Conservation (phyloP, 2,888 invertebrate genomes). For the Brachyptera putata region DNA sequence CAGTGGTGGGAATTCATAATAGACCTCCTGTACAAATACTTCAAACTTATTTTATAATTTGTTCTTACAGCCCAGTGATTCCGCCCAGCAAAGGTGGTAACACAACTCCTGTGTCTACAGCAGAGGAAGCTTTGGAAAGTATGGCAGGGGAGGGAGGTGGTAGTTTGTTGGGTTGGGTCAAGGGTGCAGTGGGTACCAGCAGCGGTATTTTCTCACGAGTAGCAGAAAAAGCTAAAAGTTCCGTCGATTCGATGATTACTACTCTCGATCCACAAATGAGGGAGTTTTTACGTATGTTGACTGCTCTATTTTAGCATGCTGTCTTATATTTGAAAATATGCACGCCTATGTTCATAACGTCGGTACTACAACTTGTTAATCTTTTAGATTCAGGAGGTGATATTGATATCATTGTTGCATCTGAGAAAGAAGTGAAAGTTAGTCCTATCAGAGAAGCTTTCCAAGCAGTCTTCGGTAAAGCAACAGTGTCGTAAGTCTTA, state of each 20-base stretch:
- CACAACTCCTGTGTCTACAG: slow-evolving; percentile 40
- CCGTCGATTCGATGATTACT: slow-evolving; percentile 80
- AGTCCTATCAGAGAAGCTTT: slow-evolving; percentile 75
- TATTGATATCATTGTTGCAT: slow-evolving; percentile 68
- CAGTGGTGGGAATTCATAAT: too few relatives aligned
- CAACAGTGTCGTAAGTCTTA: slow-evolving; percentile 63
- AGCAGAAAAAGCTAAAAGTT: slow-evolving; percentile 71
- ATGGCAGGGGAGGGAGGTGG: slow-evolving; percentile 53
- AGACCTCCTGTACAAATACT: neutral
- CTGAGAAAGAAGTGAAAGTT: slow-evolving; percentile 71
- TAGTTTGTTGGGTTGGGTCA: slow-evolving; percentile 63
- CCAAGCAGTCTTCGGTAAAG: slow-evolving; percentile 73
- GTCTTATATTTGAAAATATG: too few relatives aligned
- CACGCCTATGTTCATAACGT: slow-evolving; percentile 16
- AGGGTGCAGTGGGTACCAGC: slow-evolving; percentile 58
- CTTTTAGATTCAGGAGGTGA: slow-evolving; percentile 74
- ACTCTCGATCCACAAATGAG: slow-evolving; percentile 88
- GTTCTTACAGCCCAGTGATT: slow-evolving; percentile 51
- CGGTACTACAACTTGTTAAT: slow-evolving; percentile 9
- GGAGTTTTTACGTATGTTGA: slow-evolving; percentile 73
- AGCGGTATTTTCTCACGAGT: slow-evolving; percentile 58
- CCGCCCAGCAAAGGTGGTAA: slow-evolving; percentile 51
- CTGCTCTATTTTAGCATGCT: too few relatives aligned
- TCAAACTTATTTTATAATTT: neutral
- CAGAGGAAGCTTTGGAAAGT: slow-evolving; percentile 37